Percentiles rank a stretch among this genome's conserved stretches.
Evolutionary conservation across 2,113 vertebrate genomes (phyloP).

Genomic region (Pangasianodon hypophthalmus): DNA sequence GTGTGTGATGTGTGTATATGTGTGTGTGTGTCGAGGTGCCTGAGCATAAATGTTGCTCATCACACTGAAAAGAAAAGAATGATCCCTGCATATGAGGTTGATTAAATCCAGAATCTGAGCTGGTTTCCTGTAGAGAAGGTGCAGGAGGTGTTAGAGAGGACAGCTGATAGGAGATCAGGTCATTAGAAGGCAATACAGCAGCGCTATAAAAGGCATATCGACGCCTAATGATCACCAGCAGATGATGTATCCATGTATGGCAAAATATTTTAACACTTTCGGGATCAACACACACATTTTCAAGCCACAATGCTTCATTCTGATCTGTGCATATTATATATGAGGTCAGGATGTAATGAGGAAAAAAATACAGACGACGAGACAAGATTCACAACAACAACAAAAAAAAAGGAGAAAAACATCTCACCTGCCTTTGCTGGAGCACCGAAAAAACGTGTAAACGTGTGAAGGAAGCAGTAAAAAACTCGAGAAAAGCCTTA

Average conservation of each 20-base stretch:
- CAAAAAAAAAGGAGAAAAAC: not conserved
- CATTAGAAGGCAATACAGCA: not conserved
- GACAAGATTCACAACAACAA: not conserved
- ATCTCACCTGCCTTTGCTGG: slow-evolving; percentile 75
- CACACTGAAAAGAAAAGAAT: not conserved
- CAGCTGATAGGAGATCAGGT: not conserved
- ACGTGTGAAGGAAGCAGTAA: slow-evolving; percentile 70
- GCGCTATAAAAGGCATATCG: slow-evolving; percentile 8
- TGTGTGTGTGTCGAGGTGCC: not conserved
- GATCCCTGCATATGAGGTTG: not conserved
- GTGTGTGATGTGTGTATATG: not conserved
- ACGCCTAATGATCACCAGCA: not conserved
- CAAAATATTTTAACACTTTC: not conserved
- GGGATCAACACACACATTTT: not conserved
- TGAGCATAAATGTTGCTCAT: not conserved
- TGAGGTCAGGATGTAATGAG: not conserved
- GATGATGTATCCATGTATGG: slow-evolving; percentile 26
- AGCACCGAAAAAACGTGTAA: slow-evolving; percentile 73
- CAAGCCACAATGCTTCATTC: not conserved
- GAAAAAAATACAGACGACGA: not conserved
- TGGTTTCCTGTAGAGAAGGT: not conserved
- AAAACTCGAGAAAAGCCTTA: slow-evolving; percentile 70
- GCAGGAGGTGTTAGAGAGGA: not conserved
- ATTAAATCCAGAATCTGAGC: not conserved
- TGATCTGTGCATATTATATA: not conserved